phyloP scores from a whole-genome alignment of 2,113 vertebrate species.

The Marcusenius ussheri region DNA sequence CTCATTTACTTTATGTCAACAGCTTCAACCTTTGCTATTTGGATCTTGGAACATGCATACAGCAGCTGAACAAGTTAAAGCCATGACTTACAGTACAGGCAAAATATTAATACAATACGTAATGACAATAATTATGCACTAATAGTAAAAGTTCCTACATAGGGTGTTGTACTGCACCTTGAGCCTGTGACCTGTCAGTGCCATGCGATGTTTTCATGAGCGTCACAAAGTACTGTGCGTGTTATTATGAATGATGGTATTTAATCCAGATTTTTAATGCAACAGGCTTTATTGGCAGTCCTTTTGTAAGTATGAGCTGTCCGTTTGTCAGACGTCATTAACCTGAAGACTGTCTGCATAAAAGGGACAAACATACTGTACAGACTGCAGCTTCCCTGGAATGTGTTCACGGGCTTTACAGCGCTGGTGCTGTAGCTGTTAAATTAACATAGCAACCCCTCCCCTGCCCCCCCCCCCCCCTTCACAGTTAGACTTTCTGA shows the following conservation, averaged over 20 bases:
- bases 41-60: no score
- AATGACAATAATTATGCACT: background rate
- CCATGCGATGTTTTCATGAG: background rate
- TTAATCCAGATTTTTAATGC: background rate
- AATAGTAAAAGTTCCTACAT: background rate
- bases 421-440: background rate
- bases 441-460: background rate
- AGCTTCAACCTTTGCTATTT: no score
- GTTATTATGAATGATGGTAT: background rate
- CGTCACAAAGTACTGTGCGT: background rate
- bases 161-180: no score
- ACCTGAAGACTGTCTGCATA: background rate
- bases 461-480: background rate
- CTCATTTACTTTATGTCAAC: no score
- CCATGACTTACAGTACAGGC: background rate
- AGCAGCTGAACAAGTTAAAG: background rate
- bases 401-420: background rate
- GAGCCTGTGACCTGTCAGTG: background rate
- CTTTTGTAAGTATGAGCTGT: background rate
- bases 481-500: background rate
- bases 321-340: background rate
- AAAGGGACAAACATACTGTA: no score
- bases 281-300: background rate
- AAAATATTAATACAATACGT: background rate
- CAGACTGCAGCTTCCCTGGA: background rate